These are phyloP conservation scores for Montipora efflorescens DNA, from an alignment of 64 coral and sea anemone species.

Conservation along the genomic window DNA sequence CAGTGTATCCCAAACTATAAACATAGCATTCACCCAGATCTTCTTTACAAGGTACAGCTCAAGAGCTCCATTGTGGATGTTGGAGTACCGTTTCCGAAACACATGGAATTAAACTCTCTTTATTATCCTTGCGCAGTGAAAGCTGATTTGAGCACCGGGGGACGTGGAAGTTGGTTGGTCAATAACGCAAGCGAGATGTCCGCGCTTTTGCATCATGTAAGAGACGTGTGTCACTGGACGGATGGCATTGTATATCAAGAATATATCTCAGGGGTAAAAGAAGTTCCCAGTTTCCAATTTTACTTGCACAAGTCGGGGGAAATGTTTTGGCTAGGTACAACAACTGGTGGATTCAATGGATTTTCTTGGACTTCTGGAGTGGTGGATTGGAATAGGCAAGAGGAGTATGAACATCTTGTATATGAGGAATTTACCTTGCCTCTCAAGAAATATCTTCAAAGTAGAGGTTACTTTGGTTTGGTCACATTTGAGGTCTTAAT, in stretches of 20 bases:
- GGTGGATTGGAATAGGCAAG: constrained; percentile 49
- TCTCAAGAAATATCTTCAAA: constrained; percentile 36
- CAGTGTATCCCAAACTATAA: constrained; percentile 38
- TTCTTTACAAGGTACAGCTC: constrained; percentile 26
- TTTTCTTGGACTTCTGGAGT: constrained; percentile 10
- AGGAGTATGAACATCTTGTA: constrained; percentile 13
- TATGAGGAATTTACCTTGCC: constrained; percentile 59
- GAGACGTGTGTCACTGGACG: constrained; percentile 10
- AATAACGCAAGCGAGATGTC: constrained; percentile 11
- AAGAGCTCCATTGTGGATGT: constrained; percentile 50
- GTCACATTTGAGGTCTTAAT: constrained; percentile 47
- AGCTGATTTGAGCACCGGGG: constrained; percentile 6
- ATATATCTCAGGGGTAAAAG: constrained; percentile 5
- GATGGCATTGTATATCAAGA: constrained; percentile 23
- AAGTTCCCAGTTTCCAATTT: constrained; percentile 53
- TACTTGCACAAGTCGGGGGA: constrained; percentile 41
- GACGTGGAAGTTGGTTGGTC: constrained; percentile 15
- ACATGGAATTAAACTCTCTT: neutral
- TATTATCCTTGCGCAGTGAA: constrained; percentile 49
- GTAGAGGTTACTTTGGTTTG: constrained; percentile 55
- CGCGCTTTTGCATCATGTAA: neutral
- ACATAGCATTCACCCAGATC: constrained; percentile 30
- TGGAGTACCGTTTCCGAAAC: neutral
- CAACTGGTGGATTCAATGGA: neutral
- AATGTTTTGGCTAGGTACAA: constrained; percentile 42